These are phyloP conservation scores for Nymphicus hollandicus DNA, from an alignment of 2,113 vertebrate genomes.

Conservation along the genomic window DNA sequence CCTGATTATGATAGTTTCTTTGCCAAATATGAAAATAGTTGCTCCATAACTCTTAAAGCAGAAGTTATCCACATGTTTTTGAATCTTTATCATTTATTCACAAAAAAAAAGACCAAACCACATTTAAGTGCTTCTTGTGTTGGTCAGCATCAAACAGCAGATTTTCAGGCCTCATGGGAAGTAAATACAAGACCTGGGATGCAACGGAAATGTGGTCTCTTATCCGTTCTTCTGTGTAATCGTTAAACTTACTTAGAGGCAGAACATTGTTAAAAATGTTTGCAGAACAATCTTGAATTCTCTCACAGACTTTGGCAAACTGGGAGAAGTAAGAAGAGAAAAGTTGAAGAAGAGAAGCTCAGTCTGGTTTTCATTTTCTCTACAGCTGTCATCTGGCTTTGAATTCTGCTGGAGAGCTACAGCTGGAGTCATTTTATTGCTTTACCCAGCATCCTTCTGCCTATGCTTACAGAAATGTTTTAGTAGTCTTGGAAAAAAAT, in stretches of 20 bases:
- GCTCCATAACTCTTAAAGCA: neutral
- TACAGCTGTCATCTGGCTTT: slow-evolving; percentile 89
- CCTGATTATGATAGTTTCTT: neutral
- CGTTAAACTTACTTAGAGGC: slow-evolving; percentile 56
- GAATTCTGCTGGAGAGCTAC: slow-evolving; percentile 84
- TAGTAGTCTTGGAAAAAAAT: slow-evolving; percentile 75
- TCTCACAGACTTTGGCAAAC: slow-evolving; percentile 55
- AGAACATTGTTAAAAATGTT: slow-evolving; percentile 54
- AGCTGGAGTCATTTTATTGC: slow-evolving; percentile 90
- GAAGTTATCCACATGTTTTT: neutral
- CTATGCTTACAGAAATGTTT: slow-evolving; percentile 74
- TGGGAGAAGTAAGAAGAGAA: slow-evolving; percentile 58
- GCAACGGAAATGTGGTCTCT: slow-evolving; percentile 36
- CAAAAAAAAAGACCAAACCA: neutral
- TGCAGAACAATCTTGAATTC: slow-evolving; percentile 54
- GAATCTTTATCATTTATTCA: neutral
- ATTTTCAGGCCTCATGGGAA: slow-evolving; percentile 36
- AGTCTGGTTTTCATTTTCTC: slow-evolving; percentile 86
- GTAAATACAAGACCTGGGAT: slow-evolving; percentile 40
- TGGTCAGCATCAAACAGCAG: slow-evolving; percentile 28
- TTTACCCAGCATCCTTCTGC: slow-evolving; percentile 85
- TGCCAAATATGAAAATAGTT: neutral
- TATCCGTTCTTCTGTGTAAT: slow-evolving; percentile 52
- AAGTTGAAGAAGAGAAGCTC: slow-evolving; percentile 79
- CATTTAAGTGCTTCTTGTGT: neutral